Base-by-base conservation (phyloP, 2,113 vertebrate species). In the Bubo blakistoni region DNA sequence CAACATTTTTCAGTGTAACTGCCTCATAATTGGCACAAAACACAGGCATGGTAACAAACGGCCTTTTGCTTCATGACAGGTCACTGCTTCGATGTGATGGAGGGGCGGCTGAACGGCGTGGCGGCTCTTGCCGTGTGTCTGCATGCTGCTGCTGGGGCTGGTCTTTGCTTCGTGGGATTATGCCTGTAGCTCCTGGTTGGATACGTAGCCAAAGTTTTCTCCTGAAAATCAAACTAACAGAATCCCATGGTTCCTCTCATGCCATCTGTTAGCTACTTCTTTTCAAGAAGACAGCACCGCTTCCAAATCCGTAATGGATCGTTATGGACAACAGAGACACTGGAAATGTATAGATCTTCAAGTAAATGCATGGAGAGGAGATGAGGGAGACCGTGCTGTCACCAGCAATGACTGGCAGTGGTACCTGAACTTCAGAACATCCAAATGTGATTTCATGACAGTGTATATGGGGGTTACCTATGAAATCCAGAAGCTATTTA, bases 21-120 rank as follows among this genome's bases (percentile, higher is more conserved):
- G 94, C 80, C 77, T 96, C 72, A 6, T 96, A 96, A 95, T 95
- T 96, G 96, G 94, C 94, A 92, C 83, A 89, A 94, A 97, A 96
- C 86, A 89, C 80, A 47, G 89, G 86, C 80, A 47, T 6, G 51
- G 88, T 84, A 81, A 81, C 85, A 94, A 95, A 95, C 93, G 92
- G 83, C 51, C 91, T 74, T 88, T 91, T 86, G 63, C 93, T 92
- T 91, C 77, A 6, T 6, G 5, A 51, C 94, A 63, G 89, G 91
- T 96, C 94, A 84, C 55, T 18, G 91, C 86, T 85, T 74, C 5
- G 1, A 2, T 55, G 81, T 2, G 83, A 10, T 26, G 76, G 76
- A 91, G 88, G 59, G 54, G 63, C 5, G 0, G 69, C 81, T 73
- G 76, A 73, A 62, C 2, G 1, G 40, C 2, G 0, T 12, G 0